Evolutionary conservation across 35 echinoderm and acorn worm species (phyloP).

Genomic region (Chiridota heheva): DNA sequence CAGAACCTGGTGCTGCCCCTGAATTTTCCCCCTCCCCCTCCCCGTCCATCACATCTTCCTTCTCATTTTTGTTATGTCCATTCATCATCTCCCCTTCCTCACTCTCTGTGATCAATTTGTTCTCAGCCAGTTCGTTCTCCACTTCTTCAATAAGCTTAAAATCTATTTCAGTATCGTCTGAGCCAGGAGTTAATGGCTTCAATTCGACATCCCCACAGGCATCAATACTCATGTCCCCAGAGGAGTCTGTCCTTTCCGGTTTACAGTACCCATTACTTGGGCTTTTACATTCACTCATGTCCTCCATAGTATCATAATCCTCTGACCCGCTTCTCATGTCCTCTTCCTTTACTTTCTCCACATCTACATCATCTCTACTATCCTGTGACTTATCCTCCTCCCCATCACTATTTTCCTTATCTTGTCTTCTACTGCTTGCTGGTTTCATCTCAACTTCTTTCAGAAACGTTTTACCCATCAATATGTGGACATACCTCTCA

Average conservation of each 20-base stretch:
- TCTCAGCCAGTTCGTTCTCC: too few species aligned
- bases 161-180: too few species aligned
- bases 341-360: constrained; percentile 29
- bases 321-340: not conserved
- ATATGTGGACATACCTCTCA: constrained; percentile 74
- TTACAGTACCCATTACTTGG: too few species aligned
- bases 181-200: not conserved
- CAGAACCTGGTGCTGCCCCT: not conserved
- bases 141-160: too few species aligned
- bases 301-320: not conserved
- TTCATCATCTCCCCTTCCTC: constrained; percentile 19
- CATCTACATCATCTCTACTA: constrained; percentile 1
- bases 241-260: too few species aligned
- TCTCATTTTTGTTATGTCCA: not conserved
- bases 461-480: constrained; percentile 61
- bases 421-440: constrained; percentile 21
- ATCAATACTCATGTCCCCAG: not conserved
- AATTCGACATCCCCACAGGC: not conserved
- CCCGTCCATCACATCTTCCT: not conserved
- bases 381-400: constrained; percentile 30
- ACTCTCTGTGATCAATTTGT: not conserved
- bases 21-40: constrained; percentile 12
- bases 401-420: constrained; percentile 18
- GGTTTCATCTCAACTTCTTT: constrained; percentile 30
- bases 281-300: not conserved